These are phyloP conservation scores for Falco berigora DNA, from an alignment of 2,797 vertebrate genomes.

Conservation along the genomic window DNA sequence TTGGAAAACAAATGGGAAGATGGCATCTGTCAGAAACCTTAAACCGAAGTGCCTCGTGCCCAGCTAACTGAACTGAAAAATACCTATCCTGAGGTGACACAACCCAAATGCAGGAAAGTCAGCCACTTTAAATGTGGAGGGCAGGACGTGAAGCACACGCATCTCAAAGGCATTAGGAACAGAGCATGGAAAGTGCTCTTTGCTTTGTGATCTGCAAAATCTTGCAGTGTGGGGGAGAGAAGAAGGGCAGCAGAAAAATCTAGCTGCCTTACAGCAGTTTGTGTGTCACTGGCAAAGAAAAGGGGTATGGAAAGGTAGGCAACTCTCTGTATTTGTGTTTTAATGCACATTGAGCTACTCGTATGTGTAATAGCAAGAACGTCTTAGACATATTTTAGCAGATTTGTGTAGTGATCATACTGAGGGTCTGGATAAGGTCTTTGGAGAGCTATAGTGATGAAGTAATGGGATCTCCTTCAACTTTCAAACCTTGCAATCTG, in stretches of 20 bases:
- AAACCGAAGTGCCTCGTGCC: background rate
- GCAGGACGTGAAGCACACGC: background rate
- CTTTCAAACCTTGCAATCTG: background rate
- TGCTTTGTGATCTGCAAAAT: background rate
- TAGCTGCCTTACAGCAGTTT: background rate
- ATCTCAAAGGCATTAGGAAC: accelerated
- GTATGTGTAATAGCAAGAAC: accelerated
- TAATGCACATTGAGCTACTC: background rate
- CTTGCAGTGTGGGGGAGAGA: background rate
- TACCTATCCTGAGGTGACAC: background rate
- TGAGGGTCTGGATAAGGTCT: background rate
- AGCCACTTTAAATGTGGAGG: accelerated
- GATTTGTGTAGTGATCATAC: background rate
- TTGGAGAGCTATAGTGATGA: background rate
- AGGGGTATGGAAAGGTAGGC: background rate
- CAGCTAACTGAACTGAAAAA: background rate
- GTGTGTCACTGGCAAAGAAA: background rate
- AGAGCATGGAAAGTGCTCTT: background rate
- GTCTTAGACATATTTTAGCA: accelerated
- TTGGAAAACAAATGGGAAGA: background rate
- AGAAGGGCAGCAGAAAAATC: background rate
- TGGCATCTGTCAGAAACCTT: background rate
- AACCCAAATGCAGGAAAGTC: background rate
- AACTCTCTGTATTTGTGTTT: background rate
- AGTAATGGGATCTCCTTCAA: background rate